phyloP scores from a whole-genome alignment of 2,797 vertebrate genomes.

The Pseudomugil gertrudae region DNA sequence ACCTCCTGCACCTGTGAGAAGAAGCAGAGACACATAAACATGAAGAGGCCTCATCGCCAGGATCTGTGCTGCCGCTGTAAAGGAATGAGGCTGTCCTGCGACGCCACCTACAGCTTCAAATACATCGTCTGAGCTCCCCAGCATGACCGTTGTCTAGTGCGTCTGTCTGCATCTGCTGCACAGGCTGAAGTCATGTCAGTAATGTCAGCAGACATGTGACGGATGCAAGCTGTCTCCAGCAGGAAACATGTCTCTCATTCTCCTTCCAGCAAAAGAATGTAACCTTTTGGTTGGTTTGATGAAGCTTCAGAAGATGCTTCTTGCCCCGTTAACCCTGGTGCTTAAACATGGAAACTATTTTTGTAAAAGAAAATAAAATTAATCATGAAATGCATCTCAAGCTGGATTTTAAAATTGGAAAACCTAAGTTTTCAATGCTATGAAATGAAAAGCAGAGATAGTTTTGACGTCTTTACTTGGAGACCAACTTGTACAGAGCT shows the following conservation, averaged over 20 bases:
- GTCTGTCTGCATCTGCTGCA: not conserved
- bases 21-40: slow-evolving; percentile 92
- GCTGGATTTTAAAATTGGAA: not conserved
- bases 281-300: slow-evolving; percentile 15
- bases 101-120: slow-evolving; percentile 93
- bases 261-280: slow-evolving; percentile 13
- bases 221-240: slow-evolving; percentile 20
- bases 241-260: slow-evolving; percentile 20
- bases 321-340: slow-evolving; percentile 26
- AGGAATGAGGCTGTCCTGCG: slow-evolving; percentile 90
- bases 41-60: slow-evolving; percentile 91
- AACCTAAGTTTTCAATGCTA: too few relatives aligned
- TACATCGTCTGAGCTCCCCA: slow-evolving; percentile 84
- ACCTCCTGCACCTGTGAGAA: slow-evolving; percentile 88
- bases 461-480: slow-evolving; percentile 80
- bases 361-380: slow-evolving; percentile 63
- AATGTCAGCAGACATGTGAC: not conserved
- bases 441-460: slow-evolving; percentile 14
- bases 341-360: slow-evolving; percentile 47
- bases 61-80: slow-evolving; percentile 94
- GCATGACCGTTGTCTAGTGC: not conserved
- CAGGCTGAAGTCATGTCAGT: slow-evolving; percentile 5
- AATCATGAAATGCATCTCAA: slow-evolving; percentile 69
- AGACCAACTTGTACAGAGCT: slow-evolving; percentile 88
- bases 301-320: slow-evolving; percentile 7